Conservation (phyloP, 1,140 invertebrate species). For the Hyles euphorbiae region DNA sequence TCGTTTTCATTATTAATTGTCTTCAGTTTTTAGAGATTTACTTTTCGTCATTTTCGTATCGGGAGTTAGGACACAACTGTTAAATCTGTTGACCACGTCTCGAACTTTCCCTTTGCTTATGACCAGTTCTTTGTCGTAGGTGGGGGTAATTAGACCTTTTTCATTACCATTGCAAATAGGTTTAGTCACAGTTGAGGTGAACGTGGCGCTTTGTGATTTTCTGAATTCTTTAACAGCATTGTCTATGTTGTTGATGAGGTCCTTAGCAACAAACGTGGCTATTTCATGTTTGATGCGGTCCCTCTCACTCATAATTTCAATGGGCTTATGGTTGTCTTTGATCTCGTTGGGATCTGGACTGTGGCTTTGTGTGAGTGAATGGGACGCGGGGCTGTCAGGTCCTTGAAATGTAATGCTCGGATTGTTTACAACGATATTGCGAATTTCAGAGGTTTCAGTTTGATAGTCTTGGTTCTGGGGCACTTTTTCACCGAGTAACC, state of each 20-base stretch:
- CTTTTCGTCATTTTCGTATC: slow-evolving; percentile 29
- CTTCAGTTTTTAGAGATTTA: slow-evolving; percentile 45
- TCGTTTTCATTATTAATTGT: slow-evolving; percentile 16
- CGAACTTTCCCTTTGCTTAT: slow-evolving; percentile 72
- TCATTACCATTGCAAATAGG: slow-evolving; percentile 54
- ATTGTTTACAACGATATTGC: slow-evolving; percentile 40
- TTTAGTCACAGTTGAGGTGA: slow-evolving; percentile 32
- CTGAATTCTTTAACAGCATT: slow-evolving; percentile 60
- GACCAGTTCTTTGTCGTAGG: slow-evolving; percentile 64
- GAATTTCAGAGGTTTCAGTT: slow-evolving; percentile 21
- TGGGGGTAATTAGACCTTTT: slow-evolving; percentile 57
- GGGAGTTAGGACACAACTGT: slow-evolving; percentile 46
- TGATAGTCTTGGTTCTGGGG: slow-evolving; percentile 18
- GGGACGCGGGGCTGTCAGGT: slow-evolving; percentile 61
- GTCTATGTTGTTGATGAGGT: slow-evolving; percentile 66
- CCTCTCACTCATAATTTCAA: slow-evolving; percentile 52
- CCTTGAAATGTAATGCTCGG: slow-evolving; percentile 70
- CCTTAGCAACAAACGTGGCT: slow-evolving; percentile 67
- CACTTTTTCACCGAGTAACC: slow-evolving; percentile 84
- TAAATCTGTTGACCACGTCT: slow-evolving; percentile 70
- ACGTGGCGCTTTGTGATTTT: slow-evolving; percentile 57
- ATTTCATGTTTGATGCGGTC: slow-evolving; percentile 69
- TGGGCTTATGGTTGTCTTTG: slow-evolving; percentile 33
- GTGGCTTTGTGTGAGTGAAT: slow-evolving; percentile 59
- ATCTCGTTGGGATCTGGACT: slow-evolving; percentile 53